Evolutionary conservation across 2,888 invertebrate species (phyloP).

Genomic region (Drosophila formosana): DNA sequence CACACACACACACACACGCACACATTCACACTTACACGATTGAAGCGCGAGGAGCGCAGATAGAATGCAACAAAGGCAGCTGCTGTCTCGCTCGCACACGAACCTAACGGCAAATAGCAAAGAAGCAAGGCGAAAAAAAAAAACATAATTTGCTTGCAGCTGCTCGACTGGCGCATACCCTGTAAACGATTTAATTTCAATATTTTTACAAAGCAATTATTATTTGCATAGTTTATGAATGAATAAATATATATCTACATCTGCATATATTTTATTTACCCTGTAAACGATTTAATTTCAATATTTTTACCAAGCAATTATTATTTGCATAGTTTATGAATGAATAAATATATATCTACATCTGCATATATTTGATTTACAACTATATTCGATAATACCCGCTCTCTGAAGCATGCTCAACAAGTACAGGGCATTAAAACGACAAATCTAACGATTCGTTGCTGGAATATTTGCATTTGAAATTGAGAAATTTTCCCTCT

Average conservation of each 20-base stretch:
- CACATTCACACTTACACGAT: not conserved
- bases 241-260: no score
- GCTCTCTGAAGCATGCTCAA: not conserved
- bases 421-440: conserved; percentile 13
- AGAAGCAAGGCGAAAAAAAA: conserved; percentile 12
- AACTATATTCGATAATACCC: not conserved
- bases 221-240: no score
- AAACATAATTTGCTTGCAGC: no score
- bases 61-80: conserved; percentile 26
- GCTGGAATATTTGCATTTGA: conserved; percentile 71
- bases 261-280: not conserved
- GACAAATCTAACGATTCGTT: conserved; percentile 62
- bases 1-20: not conserved
- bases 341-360: no score
- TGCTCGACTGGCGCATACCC: conserved; percentile 7
- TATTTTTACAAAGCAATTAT: no score
- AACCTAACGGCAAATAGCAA: conserved; percentile 7
- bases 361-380: not conserved
- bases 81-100: conserved; percentile 20
- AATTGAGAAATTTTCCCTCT: conserved; percentile 64
- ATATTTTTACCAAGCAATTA: no score
- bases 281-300: no score
- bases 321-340: no score
- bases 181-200: not conserved
- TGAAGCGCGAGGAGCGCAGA: conserved; percentile 2